Conservation (phyloP, 2,888 invertebrate species). For the Ommatoiulus sabulosus region DNA sequence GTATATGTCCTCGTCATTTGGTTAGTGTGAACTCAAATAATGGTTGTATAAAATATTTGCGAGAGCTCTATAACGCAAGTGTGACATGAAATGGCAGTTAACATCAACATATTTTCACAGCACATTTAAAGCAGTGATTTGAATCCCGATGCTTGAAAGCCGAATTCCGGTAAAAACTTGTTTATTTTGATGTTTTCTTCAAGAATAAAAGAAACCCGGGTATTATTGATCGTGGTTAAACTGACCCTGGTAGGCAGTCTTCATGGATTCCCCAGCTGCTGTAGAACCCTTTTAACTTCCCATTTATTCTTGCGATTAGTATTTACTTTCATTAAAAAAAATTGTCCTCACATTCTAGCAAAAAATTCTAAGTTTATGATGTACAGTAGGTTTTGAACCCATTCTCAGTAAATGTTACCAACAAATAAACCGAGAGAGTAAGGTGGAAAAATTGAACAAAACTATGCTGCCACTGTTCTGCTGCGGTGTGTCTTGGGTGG, state of each 20-base stretch:
- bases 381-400: too few relatives aligned
- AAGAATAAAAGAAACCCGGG: background rate
- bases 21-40: background rate
- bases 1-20: too few relatives aligned
- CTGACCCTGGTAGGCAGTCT: background rate
- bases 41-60: background rate
- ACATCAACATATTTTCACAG: background rate
- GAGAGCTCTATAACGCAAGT: background rate
- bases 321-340: constrained; percentile 16
- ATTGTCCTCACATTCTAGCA: too few relatives aligned
- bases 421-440: background rate
- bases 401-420: background rate
- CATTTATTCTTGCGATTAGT: background rate
- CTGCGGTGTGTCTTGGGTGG: background rate
- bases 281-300: background rate
- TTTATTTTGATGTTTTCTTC: background rate
- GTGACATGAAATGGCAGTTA: background rate
- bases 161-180: background rate
- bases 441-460: background rate
- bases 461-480: background rate
- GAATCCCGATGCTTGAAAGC: background rate
- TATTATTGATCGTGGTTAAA: background rate
- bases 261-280: background rate
- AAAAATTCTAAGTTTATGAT: too few relatives aligned
- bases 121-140: background rate